Conservation (phyloP, 2,888 invertebrate genomes). For the Scrobipalpa atriplicella region DNA sequence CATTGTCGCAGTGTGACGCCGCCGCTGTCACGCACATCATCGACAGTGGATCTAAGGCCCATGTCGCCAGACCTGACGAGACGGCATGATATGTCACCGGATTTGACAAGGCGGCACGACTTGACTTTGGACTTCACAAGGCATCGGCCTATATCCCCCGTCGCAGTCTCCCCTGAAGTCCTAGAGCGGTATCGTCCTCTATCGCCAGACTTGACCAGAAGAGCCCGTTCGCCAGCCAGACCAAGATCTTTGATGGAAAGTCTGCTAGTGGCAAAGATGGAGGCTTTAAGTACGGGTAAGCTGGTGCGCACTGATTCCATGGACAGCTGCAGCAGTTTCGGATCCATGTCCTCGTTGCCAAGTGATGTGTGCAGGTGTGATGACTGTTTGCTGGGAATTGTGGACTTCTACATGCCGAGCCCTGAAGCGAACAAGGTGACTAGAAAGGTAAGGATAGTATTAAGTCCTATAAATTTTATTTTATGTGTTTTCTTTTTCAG, state of each 20-base stretch:
- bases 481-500: neutral
- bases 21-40: constrained; percentile 75
- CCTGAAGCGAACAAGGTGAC: constrained; percentile 78
- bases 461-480: no score
- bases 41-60: constrained; percentile 58
- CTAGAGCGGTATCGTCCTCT: constrained; percentile 61
- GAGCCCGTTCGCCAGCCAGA: constrained; percentile 80
- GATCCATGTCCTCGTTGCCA: constrained; percentile 86
- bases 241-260: constrained; percentile 92
- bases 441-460: constrained; percentile 83
- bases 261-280: constrained; percentile 91
- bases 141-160: constrained; percentile 71
- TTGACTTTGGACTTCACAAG: constrained; percentile 59
- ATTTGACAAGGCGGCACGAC: constrained; percentile 68
- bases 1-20: constrained; percentile 78
- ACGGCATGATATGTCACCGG: constrained; percentile 64
- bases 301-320: constrained; percentile 89
- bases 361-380: constrained; percentile 92
- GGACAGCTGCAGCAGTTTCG: constrained; percentile 88
- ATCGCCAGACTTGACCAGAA: constrained; percentile 72
- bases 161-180: constrained; percentile 65
- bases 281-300: constrained; percentile 83
- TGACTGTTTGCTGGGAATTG: constrained; percentile 92
- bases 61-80: constrained; percentile 67
- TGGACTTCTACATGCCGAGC: constrained; percentile 86